Percentiles rank a stretch among this genome's conserved stretches.
These are phyloP conservation scores for Rambutsinella grinnellia DNA, from an alignment of 2,888 invertebrate species.

Conservation along the genomic window DNA sequence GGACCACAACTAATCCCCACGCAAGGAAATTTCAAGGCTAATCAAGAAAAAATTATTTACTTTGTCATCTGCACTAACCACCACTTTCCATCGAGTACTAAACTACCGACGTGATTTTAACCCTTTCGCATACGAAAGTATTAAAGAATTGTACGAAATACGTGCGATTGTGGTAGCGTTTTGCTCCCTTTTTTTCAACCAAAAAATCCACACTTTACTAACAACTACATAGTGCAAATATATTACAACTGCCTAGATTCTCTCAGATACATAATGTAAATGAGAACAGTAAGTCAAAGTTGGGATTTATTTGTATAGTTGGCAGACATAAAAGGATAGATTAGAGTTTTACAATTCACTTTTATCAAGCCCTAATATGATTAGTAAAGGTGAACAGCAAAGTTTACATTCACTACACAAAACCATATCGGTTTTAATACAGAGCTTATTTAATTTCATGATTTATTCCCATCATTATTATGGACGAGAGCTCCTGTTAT, in stretches of 20 bases:
- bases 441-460: background rate
- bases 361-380: background rate
- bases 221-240: background rate
- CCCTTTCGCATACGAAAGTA: background rate
- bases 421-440: too few relatives aligned
- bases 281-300: background rate
- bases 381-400: background rate
- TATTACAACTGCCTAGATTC: background rate
- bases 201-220: background rate
- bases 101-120: background rate
- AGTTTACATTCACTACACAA: background rate
- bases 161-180: too few relatives aligned
- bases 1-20: too few relatives aligned
- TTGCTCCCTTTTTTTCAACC: conserved; percentile 27
- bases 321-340: background rate
- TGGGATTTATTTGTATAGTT: background rate
- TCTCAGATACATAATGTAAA: background rate
- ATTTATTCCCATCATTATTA: background rate
- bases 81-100: background rate
- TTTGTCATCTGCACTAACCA: background rate
- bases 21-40: conserved; percentile 38
- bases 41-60: conserved; percentile 22
- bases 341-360: too few relatives aligned
- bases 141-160: conserved; percentile 29
- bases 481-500: background rate